Evolutionary conservation across 1,140 invertebrate species (phyloP).

Genomic region (Bombus cullumanus): DNA sequence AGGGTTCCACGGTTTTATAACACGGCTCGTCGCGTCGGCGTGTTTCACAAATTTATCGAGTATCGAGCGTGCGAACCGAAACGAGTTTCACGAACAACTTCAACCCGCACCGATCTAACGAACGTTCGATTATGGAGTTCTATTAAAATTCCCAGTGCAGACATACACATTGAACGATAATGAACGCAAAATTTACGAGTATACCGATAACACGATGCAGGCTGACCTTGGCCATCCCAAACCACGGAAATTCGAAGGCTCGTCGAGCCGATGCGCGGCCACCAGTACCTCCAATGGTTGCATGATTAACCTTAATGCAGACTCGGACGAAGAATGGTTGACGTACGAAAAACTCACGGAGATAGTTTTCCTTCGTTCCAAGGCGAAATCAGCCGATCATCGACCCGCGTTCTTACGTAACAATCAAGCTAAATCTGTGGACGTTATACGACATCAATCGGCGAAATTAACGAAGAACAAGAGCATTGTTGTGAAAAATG

Average conservation of each 20-base stretch:
- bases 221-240: not conserved
- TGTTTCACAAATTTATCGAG: not conserved
- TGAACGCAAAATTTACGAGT: conserved; percentile 42
- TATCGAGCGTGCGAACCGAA: not conserved
- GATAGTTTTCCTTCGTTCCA: not conserved
- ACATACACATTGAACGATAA: conserved; percentile 4
- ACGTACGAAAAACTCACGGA: conserved; percentile 25
- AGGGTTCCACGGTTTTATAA: not conserved
- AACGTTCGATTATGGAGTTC: conserved; percentile 13
- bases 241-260: not conserved
- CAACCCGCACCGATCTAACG: not conserved
- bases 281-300: conserved; percentile 15
- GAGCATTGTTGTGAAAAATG: fast-evolving
- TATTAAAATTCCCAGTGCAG: conserved; percentile 16
- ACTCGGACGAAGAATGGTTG: conserved; percentile 28
- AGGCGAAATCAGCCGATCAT: not conserved
- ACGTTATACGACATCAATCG: fast-evolving
- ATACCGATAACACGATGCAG: conserved; percentile 10
- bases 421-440: not conserved
- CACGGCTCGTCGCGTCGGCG: not conserved
- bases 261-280: not conserved
- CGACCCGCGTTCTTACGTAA: not conserved
- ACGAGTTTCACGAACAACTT: conserved; percentile 25
- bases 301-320: not conserved
- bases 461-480: not conserved